Evolutionary conservation across 2,888 invertebrate species (phyloP).

Genomic region (Oscheius myriophilus): DNA sequence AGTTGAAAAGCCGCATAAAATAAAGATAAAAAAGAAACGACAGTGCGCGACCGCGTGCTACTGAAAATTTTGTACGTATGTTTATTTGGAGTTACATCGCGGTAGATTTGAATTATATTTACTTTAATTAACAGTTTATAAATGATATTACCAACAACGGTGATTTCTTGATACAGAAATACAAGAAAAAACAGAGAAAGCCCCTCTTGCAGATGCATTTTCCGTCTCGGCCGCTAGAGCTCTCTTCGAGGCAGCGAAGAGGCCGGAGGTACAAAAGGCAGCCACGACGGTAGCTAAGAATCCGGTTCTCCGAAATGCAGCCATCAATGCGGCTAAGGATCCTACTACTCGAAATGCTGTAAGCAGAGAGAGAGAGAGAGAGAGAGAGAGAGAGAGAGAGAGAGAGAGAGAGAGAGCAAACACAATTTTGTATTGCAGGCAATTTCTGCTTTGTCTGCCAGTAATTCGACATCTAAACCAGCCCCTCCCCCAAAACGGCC

Average conservation of each 20-base stretch:
- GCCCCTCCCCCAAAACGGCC: constrained; percentile 23
- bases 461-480: background rate
- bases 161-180: too few relatives aligned
- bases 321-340: constrained; percentile 51
- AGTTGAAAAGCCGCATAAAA: too few relatives aligned
- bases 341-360: constrained; percentile 27
- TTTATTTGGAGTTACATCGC: too few relatives aligned
- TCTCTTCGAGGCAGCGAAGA: constrained; percentile 55
- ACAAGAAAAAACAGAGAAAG: too few relatives aligned
- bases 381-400: background rate
- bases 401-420: too few relatives aligned
- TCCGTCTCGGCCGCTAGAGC: constrained; percentile 55
- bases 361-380: background rate
- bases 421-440: constrained; percentile 8
- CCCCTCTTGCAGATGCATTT: constrained; percentile 35
- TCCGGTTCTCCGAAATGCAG: constrained; percentile 51
- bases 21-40: too few relatives aligned
- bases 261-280: constrained; percentile 50
- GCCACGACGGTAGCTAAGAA: constrained; percentile 53
- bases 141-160: too few relatives aligned
- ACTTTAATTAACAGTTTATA: too few relatives aligned
- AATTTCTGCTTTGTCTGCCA: background rate
- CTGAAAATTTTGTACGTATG: too few relatives aligned
- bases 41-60: too few relatives aligned
- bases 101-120: too few relatives aligned